These are phyloP conservation scores for Colossoma macropomum DNA, from an alignment of 2,113 vertebrate genomes.

Conservation along the genomic window DNA sequence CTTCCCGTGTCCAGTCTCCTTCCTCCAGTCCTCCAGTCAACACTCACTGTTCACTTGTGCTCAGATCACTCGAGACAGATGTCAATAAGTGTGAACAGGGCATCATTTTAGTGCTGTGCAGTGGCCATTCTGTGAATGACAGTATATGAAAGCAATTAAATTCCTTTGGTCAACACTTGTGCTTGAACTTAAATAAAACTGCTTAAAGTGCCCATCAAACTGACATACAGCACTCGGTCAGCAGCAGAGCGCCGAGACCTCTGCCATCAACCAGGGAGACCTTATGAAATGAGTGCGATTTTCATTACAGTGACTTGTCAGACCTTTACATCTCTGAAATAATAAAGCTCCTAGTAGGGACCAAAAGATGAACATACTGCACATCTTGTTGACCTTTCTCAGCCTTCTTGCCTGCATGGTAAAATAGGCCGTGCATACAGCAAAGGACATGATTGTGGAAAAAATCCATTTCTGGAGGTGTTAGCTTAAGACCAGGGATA, in stretches of 20 bases:
- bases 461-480: not conserved
- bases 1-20: too few relatives aligned
- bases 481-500: constrained; percentile 10
- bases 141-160: not conserved
- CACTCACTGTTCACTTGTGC: too few relatives aligned
- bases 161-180: not conserved
- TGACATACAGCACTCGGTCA: not conserved
- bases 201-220: not conserved
- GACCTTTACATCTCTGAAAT: not conserved
- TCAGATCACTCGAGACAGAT: too few relatives aligned
- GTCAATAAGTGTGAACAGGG: too few relatives aligned
- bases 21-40: too few relatives aligned
- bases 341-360: not conserved
- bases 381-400: not conserved
- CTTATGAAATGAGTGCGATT: not conserved
- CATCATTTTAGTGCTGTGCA: not conserved
- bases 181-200: not conserved
- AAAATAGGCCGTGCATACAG: not conserved
- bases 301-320: not conserved
- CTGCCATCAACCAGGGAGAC: not conserved
- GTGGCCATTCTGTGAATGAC: constrained; percentile 7
- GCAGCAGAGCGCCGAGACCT: not conserved
- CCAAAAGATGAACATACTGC: not conserved
- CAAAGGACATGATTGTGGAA: not conserved
- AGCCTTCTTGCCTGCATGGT: not conserved